These are phyloP conservation scores for Scylla paramamosain DNA, from an alignment of 1,140 invertebrate genomes.

Conservation along the genomic window DNA sequence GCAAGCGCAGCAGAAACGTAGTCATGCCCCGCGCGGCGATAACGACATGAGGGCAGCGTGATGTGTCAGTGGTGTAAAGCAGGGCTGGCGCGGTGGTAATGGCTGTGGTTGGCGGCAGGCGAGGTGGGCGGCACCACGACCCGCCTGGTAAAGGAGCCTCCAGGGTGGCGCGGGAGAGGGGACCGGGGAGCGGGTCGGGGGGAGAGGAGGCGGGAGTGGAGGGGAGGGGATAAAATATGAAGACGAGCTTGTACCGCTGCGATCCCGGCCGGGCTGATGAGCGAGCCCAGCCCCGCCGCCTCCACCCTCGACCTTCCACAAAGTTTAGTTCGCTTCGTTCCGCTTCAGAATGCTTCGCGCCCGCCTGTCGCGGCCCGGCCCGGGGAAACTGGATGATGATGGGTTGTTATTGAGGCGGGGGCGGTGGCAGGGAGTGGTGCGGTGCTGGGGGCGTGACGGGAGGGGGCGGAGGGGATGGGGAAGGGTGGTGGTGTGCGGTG, in stretches of 20 bases:
- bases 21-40: conserved; percentile 52
- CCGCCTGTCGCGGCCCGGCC: not conserved
- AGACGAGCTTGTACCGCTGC: conserved; percentile 70
- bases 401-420: conserved; percentile 69
- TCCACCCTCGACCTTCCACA: conserved; percentile 35
- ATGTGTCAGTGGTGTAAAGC: conserved; percentile 70
- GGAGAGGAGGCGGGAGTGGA: not conserved
- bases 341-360: conserved; percentile 50
- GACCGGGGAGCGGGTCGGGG: not conserved
- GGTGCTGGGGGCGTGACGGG: not conserved
- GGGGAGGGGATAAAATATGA: conserved; percentile 70
- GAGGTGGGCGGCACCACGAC: not conserved
- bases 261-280: conserved; percentile 66
- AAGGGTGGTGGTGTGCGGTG: not conserved
- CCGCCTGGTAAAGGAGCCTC: conserved; percentile 31
- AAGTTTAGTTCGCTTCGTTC: conserved; percentile 57
- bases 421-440: conserved; percentile 36
- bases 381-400: conserved; percentile 56
- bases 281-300: conserved; percentile 47
- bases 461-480: not conserved
- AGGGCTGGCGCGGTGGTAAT: conserved; percentile 56
- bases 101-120: conserved; percentile 43
- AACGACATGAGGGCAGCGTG: conserved; percentile 29
- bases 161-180: not conserved
- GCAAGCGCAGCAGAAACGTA: not conserved